A percentile compares a stretch with the other conserved stretches of the same genome.
These are phyloP conservation scores for Varanus salvator DNA, from an alignment of 2,113 vertebrate genomes.

Conservation along the genomic window DNA sequence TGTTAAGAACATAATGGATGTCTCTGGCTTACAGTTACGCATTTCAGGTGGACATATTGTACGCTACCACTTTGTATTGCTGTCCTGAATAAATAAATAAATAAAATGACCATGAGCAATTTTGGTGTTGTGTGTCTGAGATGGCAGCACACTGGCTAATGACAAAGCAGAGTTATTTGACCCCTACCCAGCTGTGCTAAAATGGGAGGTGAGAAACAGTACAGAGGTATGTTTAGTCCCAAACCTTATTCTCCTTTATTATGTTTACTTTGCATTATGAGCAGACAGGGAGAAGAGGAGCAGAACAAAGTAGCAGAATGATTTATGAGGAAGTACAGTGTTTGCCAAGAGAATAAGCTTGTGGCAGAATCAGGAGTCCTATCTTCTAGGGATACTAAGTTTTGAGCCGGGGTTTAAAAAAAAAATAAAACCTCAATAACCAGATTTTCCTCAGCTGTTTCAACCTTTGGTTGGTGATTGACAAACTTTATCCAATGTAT, in stretches of 20 bases:
- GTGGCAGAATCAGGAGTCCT: neutral
- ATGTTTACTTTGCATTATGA: neutral
- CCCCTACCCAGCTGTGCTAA: neutral
- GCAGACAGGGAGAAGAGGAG: neutral
- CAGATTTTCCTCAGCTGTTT: neutral
- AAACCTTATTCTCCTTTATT: neutral
- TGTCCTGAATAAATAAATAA: too few species aligned
- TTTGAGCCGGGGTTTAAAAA: neutral
- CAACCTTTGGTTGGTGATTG: neutral
- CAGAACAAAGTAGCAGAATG: neutral
- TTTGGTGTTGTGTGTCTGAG: neutral
- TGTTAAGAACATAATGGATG: neutral
- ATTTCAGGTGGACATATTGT: neutral
- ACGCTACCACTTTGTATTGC: too few species aligned
- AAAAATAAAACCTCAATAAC: neutral
- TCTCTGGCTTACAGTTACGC: too few species aligned
- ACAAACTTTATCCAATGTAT: neutral
- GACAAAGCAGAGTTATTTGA: neutral
- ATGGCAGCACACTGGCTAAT: neutral
- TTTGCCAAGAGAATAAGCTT: neutral
- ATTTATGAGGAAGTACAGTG: conserved; percentile 8
- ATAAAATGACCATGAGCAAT: neutral
- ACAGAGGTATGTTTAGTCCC: neutral
- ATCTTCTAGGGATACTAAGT: neutral
- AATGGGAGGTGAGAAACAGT: neutral